Evolutionary conservation across 2,888 invertebrate species (phyloP), one percentile per base, ranked within the genome.

Genomic region (Chrysopilus asiliformis): DNA sequence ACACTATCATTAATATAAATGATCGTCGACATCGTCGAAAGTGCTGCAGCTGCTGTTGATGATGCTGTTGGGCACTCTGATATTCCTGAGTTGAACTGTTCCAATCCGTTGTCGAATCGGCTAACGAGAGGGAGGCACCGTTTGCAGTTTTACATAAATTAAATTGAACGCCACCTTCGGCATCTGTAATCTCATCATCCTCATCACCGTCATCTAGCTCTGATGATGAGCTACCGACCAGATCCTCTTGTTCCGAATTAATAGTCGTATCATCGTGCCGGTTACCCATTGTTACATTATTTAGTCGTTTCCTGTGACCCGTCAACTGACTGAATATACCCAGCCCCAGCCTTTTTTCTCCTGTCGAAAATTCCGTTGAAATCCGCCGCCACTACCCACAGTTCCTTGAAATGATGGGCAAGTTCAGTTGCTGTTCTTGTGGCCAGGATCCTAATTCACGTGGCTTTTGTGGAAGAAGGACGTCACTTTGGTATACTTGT

Each of bases 1-100:
- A 45, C 46, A 70, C 67, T 45, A 62, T 36, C 3, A 49, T 41
- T 7, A 40, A 29, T 19, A 38, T 36, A 32, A 49, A 46, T 17
- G 43, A 38, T 12, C 36, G 34, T 22, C 39, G 43, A 15, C 47
- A 38, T 32, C 39, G 45, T 22, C 40, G 44, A 16, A 45, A 32
- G 32, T 45, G 45, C 20, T 45, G 43, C 13, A 42, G 15, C 25
- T 42, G 43, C 17, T 41, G 41, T 33, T 46, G 43, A 18, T 43
- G 41, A 5, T 48, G 44, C 20, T 49, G 48, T 35, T 46, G 48
- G 14, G 43, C 43, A 37, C 43, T 45, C 14, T 45, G 42, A 36
- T 41, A 42, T 20, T 41, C 36, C 15, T 49, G 46, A 15, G 37
- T 36, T 25, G 40, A 34, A 8, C 31, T 31, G 28, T 39, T 41